Base-by-base conservation (phyloP, 2,113 vertebrate species). In the Megaptera novaeangliae region DNA sequence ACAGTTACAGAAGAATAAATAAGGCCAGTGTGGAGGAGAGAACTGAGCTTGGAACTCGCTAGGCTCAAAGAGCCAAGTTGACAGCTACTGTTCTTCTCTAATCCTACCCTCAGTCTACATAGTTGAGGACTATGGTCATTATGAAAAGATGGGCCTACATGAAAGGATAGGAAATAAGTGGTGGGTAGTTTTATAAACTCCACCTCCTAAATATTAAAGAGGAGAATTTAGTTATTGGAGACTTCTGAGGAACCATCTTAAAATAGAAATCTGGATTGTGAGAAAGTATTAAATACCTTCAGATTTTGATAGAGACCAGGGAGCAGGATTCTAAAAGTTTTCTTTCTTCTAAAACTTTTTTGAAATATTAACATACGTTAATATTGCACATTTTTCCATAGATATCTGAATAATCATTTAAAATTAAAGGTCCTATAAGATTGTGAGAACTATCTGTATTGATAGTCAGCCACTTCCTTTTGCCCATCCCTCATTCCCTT, bases 91-190 rank as follows among this genome's bases (percentile, higher is more conserved):
- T 10, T 31, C 41, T 31, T 27, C 15, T 34, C 27, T 36, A 25
- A 41, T 39, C 1, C 3, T 55, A 8, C 29, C 49, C 46, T 72
- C 8, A 85, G 23, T 64, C 15, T 14, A 63, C 29, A 71, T 2
- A 29, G 17, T 3, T 55, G 89, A 94, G 13, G 46, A 75, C 27
- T 11, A 31, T 1, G 27, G 17, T 31, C 29, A 8, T 31, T 31
- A 49, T 1, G 2, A 44, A 44, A 68, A 75, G 23, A 39, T 0
- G 5, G 8, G 6, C 1, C 18, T 52, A 29, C 1, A 2, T 49
- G 14, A 12, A 49, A 31, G 1, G 0, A 31, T 1, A 41, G 13
- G 36, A 39, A 27, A 18, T 36, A 39, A 34, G 12, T 39, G 36
- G 5, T 71, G 0, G 3, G 29, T 27, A 14, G 1, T 41, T 96